Conservation (phyloP, 2,888 invertebrate species). For the Eurytoma californica region DNA sequence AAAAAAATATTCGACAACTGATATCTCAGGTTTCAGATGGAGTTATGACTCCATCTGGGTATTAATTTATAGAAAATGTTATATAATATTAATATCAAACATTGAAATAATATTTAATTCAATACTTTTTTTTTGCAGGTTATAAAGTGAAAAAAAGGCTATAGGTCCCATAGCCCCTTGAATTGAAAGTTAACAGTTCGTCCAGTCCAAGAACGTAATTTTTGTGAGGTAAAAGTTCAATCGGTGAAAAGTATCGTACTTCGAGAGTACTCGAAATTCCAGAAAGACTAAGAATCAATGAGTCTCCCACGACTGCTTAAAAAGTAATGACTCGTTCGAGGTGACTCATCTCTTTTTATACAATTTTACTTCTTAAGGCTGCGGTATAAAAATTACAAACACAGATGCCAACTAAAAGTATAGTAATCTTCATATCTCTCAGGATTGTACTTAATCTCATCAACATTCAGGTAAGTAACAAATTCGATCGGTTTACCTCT, state of each 20-base stretch:
- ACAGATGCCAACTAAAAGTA: constrained; percentile 30
- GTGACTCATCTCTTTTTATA: neutral
- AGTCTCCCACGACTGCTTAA: constrained; percentile 50
- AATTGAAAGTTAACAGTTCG: neutral
- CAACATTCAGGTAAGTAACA: constrained; percentile 46
- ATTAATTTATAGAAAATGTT: too few species aligned
- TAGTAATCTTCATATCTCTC: constrained; percentile 54
- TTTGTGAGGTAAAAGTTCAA: constrained; percentile 47
- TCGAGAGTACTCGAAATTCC: constrained; percentile 60
- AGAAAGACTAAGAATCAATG: constrained; percentile 63
- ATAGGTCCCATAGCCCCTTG: too few species aligned
- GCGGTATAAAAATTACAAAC: constrained; percentile 39
- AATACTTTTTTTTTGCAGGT: too few species aligned
- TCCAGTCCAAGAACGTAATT: neutral
- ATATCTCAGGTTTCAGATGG: too few species aligned
- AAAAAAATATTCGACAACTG: too few species aligned
- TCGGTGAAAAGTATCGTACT: constrained; percentile 61
- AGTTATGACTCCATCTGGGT: too few species aligned
- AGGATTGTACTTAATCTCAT: constrained; percentile 54
- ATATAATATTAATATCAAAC: too few species aligned
- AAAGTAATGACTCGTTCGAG: neutral
- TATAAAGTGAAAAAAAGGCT: too few species aligned
- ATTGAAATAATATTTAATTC: too few species aligned
- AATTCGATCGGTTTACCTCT: constrained; percentile 44
- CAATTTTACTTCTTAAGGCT: neutral